These are phyloP conservation scores for Dasyurus viverrinus DNA, from an alignment of 2,113 vertebrate genomes.

Conservation along the genomic window DNA sequence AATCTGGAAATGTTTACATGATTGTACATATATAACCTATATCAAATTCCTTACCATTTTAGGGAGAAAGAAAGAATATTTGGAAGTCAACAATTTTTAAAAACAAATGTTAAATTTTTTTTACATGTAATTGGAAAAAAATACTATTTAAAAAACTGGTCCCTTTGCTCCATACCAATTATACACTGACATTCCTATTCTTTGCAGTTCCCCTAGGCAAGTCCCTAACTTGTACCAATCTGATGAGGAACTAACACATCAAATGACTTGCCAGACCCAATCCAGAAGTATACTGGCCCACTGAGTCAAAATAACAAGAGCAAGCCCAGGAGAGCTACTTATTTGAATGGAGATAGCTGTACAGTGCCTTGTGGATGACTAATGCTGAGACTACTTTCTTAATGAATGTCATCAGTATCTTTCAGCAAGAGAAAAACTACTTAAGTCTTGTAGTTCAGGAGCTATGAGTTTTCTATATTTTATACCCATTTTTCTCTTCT, in stretches of 20 bases:
- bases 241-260: not conserved
- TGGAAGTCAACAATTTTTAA: too few relatives aligned
- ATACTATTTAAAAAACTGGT: too few relatives aligned
- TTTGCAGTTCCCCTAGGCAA: too few relatives aligned
- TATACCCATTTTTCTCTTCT: not conserved
- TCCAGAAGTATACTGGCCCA: not conserved
- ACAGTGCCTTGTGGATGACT: not conserved
- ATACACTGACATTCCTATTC: too few relatives aligned
- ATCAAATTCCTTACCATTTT: too few relatives aligned
- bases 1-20: too few relatives aligned
- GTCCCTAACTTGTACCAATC: too few relatives aligned
- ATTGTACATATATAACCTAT: too few relatives aligned
- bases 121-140: too few relatives aligned
- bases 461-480: not conserved
- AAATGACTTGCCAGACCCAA: not conserved
- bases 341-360: not conserved
- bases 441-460: not conserved
- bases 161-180: too few relatives aligned
- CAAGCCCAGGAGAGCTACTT: not conserved
- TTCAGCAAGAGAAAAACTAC: not conserved
- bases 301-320: not conserved
- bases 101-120: too few relatives aligned
- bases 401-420: not conserved
- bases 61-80: too few relatives aligned
- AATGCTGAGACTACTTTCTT: not conserved